Base-by-base conservation (phyloP, 2,888 invertebrate species). In the Thymelicus lineola region DNA sequence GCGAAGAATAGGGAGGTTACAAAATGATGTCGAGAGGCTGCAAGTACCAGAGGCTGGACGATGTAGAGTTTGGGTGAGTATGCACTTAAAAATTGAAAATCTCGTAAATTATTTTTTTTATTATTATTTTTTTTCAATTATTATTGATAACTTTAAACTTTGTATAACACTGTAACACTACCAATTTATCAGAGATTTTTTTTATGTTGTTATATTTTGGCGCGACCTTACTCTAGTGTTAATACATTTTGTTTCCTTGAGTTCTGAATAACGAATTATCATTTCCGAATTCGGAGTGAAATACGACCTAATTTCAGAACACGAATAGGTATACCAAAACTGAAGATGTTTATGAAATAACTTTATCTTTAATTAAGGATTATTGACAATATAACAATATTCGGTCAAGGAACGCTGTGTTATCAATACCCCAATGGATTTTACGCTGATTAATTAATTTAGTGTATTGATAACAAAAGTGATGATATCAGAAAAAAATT, bases 31-130 rank as follows among this genome's bases (percentile, higher is more conserved):
- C 89, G 5, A 79, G 88, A 63, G 83, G 86, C 1, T 75, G 90
- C 36, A 91, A 90, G 74, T 90, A 91, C 71, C 84, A 86, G 75
- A 82, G 84, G 64, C 71, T 91, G 81, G 89, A 89, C 61, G 82
- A 89, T 71, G 81, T 80, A 72, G 90, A 91, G 71, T 77, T 80
- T 60, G 87, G 89, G 90, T 90, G 81, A 89, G 90, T 62, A n/a
- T n/a, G n/a, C n/a, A n/a, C n/a, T 28, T 35, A 10, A 9, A 6
- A 7, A 38, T 48, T n/a, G n/a, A n/a, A n/a, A n/a, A n/a, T n/a
- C n/a, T n/a, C n/a, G 38, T 45, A 6, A 1, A 45, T 59, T 59
- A 20, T 53, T 50, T n/a, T n/a, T n/a, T n/a, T n/a, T n/a, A n/a
- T n/a, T n/a, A n/a, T n/a, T n/a, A n/a, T n/a, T n/a, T n/a, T n/a